Conservation (phyloP, 2,888 invertebrate genomes). For the Drosophila quasianomalipes region DNA sequence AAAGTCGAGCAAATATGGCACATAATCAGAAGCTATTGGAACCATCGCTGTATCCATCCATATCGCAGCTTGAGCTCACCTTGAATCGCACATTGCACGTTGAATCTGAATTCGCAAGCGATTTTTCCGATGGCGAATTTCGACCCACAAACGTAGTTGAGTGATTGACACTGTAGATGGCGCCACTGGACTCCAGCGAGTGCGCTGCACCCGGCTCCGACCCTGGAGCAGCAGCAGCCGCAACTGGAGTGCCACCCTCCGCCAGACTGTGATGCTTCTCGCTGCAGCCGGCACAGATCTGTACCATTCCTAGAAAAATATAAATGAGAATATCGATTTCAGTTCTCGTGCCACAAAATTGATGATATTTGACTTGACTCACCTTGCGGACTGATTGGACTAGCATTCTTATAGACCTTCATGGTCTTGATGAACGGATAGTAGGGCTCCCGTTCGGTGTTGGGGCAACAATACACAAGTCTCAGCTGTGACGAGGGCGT, state of each 20-base stretch:
- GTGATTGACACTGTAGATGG: slow-evolving; percentile 60
- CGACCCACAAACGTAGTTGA: slow-evolving; percentile 69
- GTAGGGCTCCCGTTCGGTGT: slow-evolving; percentile 94
- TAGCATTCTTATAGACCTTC: slow-evolving; percentile 93
- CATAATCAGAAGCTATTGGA: slow-evolving; percentile 2
- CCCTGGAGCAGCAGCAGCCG: slow-evolving; percentile 41
- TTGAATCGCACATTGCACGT: slow-evolving; percentile 85
- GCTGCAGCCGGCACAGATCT: slow-evolving; percentile 95
- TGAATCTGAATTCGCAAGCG: slow-evolving; percentile 84
- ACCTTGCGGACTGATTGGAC: slow-evolving; percentile 95
- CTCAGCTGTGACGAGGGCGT: slow-evolving; percentile 92
- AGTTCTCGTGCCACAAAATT: neutral
- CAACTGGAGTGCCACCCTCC: slow-evolving; percentile 84
- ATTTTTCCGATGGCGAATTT: slow-evolving; percentile 85
- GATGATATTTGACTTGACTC: slow-evolving; percentile 7
- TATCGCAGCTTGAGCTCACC: slow-evolving; percentile 66
- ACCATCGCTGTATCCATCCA: neutral
- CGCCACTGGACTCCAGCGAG: slow-evolving; percentile 58
- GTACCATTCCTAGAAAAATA: slow-evolving; percentile 89
- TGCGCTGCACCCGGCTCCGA: slow-evolving; percentile 46
- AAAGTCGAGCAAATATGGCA: neutral
- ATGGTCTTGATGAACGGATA: slow-evolving; percentile 95
- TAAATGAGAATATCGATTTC: slow-evolving; percentile 4
- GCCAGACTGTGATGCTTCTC: slow-evolving; percentile 88
- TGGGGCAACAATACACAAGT: slow-evolving; percentile 93